phyloP scores from a whole-genome alignment of 2,888 invertebrate genomes.

The Eumerus sabulonum region DNA sequence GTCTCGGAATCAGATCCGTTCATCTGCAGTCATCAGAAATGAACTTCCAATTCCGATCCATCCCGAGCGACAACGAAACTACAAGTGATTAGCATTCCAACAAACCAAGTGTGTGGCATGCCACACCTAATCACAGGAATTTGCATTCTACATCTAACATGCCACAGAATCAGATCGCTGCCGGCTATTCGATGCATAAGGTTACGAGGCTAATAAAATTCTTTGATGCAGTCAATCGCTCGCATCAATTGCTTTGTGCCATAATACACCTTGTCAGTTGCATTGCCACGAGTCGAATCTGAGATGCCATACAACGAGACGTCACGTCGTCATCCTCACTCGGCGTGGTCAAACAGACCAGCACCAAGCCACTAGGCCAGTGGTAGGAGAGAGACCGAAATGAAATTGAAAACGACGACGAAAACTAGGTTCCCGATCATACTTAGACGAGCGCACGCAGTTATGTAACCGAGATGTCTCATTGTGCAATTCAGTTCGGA shows the following conservation, averaged over 20 bases:
- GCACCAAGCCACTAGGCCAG: too few relatives aligned
- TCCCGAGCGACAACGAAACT: constrained; percentile 32
- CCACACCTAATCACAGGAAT: constrained; percentile 61
- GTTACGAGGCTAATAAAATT: constrained; percentile 68
- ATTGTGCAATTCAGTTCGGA: constrained; percentile 56
- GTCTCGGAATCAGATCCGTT: too few relatives aligned
- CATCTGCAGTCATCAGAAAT: neutral
- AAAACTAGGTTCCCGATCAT: constrained; percentile 45
- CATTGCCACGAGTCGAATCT: constrained; percentile 49
- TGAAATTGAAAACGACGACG: constrained; percentile 11
- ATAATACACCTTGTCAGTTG: neutral
- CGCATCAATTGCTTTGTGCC: constrained; percentile 2
- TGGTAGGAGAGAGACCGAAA: neutral
- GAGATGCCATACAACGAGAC: constrained; percentile 40
- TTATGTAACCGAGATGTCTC: constrained; percentile 55
- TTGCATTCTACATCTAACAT: constrained; percentile 36
- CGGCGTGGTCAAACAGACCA: constrained; percentile 1
- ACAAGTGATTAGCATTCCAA: constrained; percentile 56
- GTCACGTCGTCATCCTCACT: constrained; percentile 25
- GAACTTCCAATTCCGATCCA: constrained; percentile 34
- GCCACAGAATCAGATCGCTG: constrained; percentile 63
- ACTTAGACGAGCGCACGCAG: constrained; percentile 32
- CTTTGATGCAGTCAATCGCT: constrained; percentile 61
- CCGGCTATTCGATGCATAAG: constrained; percentile 66
- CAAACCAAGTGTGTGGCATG: constrained; percentile 28